phyloP scores from a whole-genome alignment of 2,888 invertebrate genomes.

The Syrista parreyssii region DNA sequence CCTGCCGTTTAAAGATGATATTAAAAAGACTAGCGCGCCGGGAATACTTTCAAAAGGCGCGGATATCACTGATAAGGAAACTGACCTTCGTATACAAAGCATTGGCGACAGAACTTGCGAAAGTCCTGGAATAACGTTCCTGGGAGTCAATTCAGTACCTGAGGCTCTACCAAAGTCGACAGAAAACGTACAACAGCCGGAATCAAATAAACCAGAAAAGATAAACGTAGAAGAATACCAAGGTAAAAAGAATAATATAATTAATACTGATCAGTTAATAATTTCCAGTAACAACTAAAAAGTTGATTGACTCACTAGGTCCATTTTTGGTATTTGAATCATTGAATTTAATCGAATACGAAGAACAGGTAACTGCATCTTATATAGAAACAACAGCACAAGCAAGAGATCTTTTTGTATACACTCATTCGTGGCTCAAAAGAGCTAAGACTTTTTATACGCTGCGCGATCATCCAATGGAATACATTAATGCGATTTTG shows the following conservation, averaged over 20 bases:
- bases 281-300: neutral
- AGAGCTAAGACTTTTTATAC: conserved; percentile 71
- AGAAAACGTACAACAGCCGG: conserved; percentile 11
- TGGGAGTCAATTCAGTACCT: neutral
- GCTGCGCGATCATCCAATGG: conserved; percentile 70
- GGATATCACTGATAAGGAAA: neutral
- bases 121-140: conserved; percentile 1
- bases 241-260: conserved; percentile 8
- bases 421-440: conserved; percentile 73
- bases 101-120: conserved; percentile 8
- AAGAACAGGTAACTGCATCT: conserved; percentile 33
- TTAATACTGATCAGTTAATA: neutral
- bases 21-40: conserved; percentile 13
- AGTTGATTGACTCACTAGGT: neutral
- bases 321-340: conserved; percentile 26
- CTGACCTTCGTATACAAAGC: conserved; percentile 5
- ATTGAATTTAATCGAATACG: conserved; percentile 34
- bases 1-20: conserved; percentile 20
- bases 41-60: conserved; percentile 8
- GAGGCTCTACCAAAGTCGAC: conserved; percentile 9
- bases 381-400: conserved; percentile 65
- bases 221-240: conserved; percentile 13
- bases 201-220: neutral
- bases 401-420: conserved; percentile 70
- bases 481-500: conserved; percentile 71